Evolutionary conservation across 2,113 vertebrate species (phyloP).

Genomic region (Marmota monax): DNA sequence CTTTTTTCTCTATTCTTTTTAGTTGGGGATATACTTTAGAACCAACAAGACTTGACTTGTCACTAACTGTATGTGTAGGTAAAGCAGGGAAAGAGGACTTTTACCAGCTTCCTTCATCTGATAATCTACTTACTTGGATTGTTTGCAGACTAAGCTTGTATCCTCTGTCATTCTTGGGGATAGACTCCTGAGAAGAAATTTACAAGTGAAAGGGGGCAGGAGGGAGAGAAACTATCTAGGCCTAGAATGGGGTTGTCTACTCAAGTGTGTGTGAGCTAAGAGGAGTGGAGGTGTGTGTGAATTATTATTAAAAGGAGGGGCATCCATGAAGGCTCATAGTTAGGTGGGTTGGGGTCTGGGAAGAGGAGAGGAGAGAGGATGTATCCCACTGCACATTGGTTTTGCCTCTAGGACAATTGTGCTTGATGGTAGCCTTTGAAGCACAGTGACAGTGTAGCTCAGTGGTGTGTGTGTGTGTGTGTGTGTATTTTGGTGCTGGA

Average conservation of each 20-base stretch:
- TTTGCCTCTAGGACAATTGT: not conserved
- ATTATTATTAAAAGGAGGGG: not conserved
- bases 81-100: not conserved
- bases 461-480: not conserved
- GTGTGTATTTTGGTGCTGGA: not conserved
- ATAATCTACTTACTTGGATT: not conserved
- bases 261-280: not conserved
- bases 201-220: not conserved
- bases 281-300: not conserved
- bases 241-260: not conserved
- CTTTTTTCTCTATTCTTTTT: no score
- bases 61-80: not conserved
- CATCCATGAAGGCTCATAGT: not conserved
- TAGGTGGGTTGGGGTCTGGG: not conserved
- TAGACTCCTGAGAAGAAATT: not conserved
- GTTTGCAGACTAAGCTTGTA: not conserved
- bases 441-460: not conserved
- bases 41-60: not conserved
- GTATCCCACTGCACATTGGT: not conserved
- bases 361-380: not conserved
- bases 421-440: not conserved
- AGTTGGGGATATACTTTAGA: slow-evolving; percentile 17
- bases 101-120: not conserved
- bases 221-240: not conserved
- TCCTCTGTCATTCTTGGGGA: not conserved